phyloP scores from a whole-genome alignment of 2,113 vertebrate genomes.

The Pao palembangensis region DNA sequence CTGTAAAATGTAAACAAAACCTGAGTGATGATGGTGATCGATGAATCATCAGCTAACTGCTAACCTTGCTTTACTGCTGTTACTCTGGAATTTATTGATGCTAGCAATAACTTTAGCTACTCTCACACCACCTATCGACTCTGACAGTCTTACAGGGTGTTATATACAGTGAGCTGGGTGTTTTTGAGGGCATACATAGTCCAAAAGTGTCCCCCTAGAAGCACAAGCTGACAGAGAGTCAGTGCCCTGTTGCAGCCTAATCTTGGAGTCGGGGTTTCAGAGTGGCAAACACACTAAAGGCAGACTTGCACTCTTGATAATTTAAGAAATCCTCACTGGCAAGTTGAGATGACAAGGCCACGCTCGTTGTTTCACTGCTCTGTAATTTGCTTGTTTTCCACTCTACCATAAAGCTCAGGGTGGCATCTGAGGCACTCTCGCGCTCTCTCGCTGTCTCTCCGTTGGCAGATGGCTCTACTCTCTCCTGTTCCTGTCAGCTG shows the following conservation, averaged over 20 bases:
- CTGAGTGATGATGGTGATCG: no score
- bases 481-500: constrained; percentile 49
- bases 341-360: constrained; percentile 76
- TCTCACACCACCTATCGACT: no score
- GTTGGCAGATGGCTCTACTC: constrained; percentile 30
- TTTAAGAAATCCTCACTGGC: constrained; percentile 80
- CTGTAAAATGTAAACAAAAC: no score
- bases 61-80: no score
- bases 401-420: constrained; percentile 71
- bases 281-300: constrained; percentile 70
- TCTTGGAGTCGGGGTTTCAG: constrained; percentile 4
- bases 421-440: constrained; percentile 2
- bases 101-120: no score
- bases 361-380: constrained; percentile 67
- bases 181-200: neutral
- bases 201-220: neutral
- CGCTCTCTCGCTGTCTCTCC: constrained; percentile 8
- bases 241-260: constrained; percentile 1
- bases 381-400: constrained; percentile 80
- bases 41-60: no score
- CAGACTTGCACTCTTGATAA: constrained; percentile 71
- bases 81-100: no score
- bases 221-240: constrained; percentile 6
- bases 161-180: no score
- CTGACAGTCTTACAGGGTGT: no score